These are phyloP conservation scores for Eledone cirrhosa DNA, from an alignment of 2,888 invertebrate species.

Conservation along the genomic window DNA sequence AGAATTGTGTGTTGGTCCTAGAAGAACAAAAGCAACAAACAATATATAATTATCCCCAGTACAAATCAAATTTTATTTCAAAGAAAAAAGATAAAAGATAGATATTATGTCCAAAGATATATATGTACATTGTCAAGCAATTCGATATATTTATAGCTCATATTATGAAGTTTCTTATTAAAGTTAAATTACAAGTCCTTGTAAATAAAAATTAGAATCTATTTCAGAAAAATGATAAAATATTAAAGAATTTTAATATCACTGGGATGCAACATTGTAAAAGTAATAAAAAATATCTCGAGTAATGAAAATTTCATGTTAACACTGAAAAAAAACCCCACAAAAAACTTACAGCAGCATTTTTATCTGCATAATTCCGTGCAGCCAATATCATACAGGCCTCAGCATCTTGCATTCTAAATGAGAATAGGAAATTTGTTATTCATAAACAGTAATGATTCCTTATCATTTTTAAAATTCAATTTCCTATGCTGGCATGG, in stretches of 20 bases:
- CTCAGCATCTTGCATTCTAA: constrained; percentile 93
- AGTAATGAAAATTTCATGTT: too few relatives aligned
- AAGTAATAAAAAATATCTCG: too few relatives aligned
- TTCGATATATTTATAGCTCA: not conserved
- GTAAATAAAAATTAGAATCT: too few relatives aligned
- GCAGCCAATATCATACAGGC: constrained; percentile 97
- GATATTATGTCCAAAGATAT: not conserved
- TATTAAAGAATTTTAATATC: too few relatives aligned
- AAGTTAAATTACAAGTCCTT: not conserved
- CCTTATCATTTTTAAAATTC: not conserved
- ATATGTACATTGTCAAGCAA: not conserved
- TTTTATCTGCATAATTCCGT: constrained; percentile 94
- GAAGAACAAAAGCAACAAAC: not conserved
- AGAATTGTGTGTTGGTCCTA: constrained; percentile 81
- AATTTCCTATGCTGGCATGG: too few relatives aligned
- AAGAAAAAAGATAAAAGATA: not conserved
- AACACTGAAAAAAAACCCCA: too few relatives aligned
- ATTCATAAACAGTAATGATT: not conserved
- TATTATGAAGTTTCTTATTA: not conserved
- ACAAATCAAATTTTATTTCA: not conserved
- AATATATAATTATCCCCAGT: not conserved
- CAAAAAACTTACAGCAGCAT: constrained; percentile 79
- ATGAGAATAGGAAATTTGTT: constrained; percentile 33
- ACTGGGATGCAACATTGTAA: too few relatives aligned
- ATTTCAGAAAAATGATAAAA: too few relatives aligned